These are phyloP conservation scores for Ganaspis brasiliensis DNA, from an alignment of 2,888 invertebrate species.

Conservation along the genomic window DNA sequence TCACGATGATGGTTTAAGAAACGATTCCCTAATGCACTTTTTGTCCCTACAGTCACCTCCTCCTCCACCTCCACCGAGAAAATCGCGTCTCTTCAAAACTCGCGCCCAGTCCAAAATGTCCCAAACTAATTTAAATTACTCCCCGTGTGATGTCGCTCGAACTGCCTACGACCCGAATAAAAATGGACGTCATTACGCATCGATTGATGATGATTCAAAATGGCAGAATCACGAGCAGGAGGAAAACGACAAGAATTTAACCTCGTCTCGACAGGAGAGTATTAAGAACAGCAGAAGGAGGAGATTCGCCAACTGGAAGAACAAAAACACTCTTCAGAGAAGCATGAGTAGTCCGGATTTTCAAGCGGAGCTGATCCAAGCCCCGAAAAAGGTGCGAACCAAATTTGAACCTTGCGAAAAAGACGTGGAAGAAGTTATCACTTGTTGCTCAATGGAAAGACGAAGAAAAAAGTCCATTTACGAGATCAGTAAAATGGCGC, in stretches of 20 bases:
- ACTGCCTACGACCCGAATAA: too few species aligned
- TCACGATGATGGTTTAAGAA: not conserved
- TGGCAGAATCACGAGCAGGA: slow-evolving; percentile 57
- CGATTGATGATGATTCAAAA: slow-evolving; percentile 7
- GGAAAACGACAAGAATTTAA: slow-evolving; percentile 46
- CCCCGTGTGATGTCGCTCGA: too few species aligned
- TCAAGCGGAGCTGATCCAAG: slow-evolving; percentile 81
- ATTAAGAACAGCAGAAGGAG: too few species aligned
- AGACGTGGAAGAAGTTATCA: slow-evolving; percentile 62
- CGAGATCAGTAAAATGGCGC: too few species aligned
- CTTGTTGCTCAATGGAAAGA: slow-evolving; percentile 46
- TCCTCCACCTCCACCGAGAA: slow-evolving; percentile 80
- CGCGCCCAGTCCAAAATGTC: slow-evolving; percentile 86
- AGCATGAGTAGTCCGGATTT: slow-evolving; percentile 82
- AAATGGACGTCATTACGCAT: too few species aligned
- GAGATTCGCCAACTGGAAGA: slow-evolving; percentile 71
- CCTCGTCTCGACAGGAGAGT: too few species aligned
- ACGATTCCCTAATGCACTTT: not conserved
- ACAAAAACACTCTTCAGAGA: slow-evolving; percentile 79
- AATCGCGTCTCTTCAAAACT: slow-evolving; percentile 88
- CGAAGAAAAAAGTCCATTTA: not conserved
- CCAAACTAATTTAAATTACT: slow-evolving; percentile 63
- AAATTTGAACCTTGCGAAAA: slow-evolving; percentile 67
- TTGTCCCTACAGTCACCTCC: slow-evolving; percentile 38
- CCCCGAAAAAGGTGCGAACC: slow-evolving; percentile 71